Base-by-base conservation (phyloP, 2,113 vertebrate genomes). In the Sander vitreus region DNA sequence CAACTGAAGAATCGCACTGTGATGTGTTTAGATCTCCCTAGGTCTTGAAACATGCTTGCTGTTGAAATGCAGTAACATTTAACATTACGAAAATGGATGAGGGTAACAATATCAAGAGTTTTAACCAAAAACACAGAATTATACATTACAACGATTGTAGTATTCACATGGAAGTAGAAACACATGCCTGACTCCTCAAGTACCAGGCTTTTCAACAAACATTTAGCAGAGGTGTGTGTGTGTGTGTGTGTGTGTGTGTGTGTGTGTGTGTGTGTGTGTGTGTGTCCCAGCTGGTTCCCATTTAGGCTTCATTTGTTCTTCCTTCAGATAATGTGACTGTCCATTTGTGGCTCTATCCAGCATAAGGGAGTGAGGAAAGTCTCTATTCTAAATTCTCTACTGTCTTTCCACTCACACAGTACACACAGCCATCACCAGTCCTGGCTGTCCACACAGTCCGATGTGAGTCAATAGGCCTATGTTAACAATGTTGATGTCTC, bases 271-370 rank as follows among this genome's bases (percentile, higher is more conserved):
- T 36, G 18, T 67, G 19, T 23, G 27, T 62, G 27, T 73, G 63
- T 78, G 68, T 25, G 55, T 75, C 53, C 71, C 75, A 73, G 54
- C 72, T 81, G 83, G 66, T 71, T 83, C 66, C 64, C 54, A 78
- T 85, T 69, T 62, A 51, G 68, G 13, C 13, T 59, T 70, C 45
- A 69, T 66, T 59, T 76, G 63, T 74, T 80, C 43, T 55, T 83
- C 78, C 81, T 84, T 81, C 81, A 70, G 51, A 69, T 58, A 62
- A 48, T 50, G 51, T 2, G 8, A 74, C 23, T 6, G 12, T 80
- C 65, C 64, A 45, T 47, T 51, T 75, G 57, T n/a, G 67, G 14
- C 25, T 84, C 69, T 33, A 74, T 76, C 48, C 70, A 70, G 58
- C 73, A 33, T 58, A 39, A 63, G 27, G 25, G 65, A 45, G 58